Percentiles rank a stretch among this genome's conserved stretches.
phyloP scores from a whole-genome alignment of 2,797 vertebrate species.

The Eulemur rubriventer region DNA sequence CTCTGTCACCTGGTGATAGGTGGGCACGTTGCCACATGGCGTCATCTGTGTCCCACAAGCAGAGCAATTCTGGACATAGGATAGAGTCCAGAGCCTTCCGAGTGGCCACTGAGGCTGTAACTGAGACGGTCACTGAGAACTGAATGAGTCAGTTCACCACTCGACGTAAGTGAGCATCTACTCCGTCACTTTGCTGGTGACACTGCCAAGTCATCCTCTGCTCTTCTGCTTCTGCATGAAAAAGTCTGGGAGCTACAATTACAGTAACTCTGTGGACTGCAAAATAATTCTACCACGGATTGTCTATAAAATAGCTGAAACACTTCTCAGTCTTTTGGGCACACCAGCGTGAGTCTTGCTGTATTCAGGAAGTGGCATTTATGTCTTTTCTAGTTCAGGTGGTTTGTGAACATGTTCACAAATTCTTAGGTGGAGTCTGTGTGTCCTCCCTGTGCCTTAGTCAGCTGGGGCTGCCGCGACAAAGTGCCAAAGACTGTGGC shows the following conservation, averaged over 20 bases:
- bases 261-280: not conserved
- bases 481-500: not conserved
- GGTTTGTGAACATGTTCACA: not conserved
- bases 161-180: not conserved
- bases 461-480: not conserved
- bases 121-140: not conserved
- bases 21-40: no score
- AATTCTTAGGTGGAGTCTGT: not conserved
- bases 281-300: not conserved
- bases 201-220: not conserved
- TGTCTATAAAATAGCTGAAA: not conserved
- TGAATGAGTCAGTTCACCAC: not conserved
- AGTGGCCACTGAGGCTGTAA: not conserved
- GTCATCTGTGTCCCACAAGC: not conserved
- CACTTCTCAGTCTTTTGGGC: not conserved
- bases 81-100: not conserved
- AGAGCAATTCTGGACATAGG: not conserved
- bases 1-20: not conserved
- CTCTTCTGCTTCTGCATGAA: not conserved
- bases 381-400: not conserved
- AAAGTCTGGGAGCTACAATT: not conserved
- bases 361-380: not conserved
- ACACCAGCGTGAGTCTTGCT: not conserved
- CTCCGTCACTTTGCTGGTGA: not conserved
- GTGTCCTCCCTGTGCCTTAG: not conserved